Evolutionary conservation across 2,888 invertebrate species (phyloP), one percentile per base, ranked within the genome.

Genomic region (Leptopilina syphax): DNA sequence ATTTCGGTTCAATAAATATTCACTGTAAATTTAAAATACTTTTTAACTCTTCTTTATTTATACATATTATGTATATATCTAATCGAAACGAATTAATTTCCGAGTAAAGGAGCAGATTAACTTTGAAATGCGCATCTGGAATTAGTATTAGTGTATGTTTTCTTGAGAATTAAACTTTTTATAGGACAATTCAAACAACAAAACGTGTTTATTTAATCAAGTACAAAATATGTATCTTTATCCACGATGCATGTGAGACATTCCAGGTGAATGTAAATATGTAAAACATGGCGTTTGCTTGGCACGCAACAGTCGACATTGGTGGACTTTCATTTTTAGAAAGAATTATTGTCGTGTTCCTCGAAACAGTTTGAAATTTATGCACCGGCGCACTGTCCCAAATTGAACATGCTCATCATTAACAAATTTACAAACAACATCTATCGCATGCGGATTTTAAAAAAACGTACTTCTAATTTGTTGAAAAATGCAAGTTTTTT

Each of bases 221-320:
- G 34, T 73, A 73, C 73, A 73, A 73, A 70, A 73, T 73, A 73
- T 73, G 27, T 57, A 73, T 73, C 73, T 73, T 73, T 41, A 73
- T 57, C 57, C 34, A 8, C 27, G 57, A 57, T 73, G 73, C 54
- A 73, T 54, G 57, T 73, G 73, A 73, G 73, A 73, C 73, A 57
- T 73, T 73, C 73, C 57, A 54, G 73, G 73, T 57, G 57, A 73
- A 73, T 73, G 73, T 73, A 54, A 73, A 57, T 73, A 27, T 73
- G 73, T 73, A 54, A 34, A 73, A 73, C 73, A 73, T 73, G 73
- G 54, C 73, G 54, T 54, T 73, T 73, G 73, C 73, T 34, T 73
- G 57, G 73, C 73, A 73, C 73, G 73, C 73, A 73, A 73, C 24
- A 13, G 27, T 73, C 73, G 57, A 57, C 70, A 54, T 70, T 57